These are phyloP conservation scores for Pyralis farinalis DNA, from an alignment of 2,888 invertebrate species.

Conservation along the genomic window DNA sequence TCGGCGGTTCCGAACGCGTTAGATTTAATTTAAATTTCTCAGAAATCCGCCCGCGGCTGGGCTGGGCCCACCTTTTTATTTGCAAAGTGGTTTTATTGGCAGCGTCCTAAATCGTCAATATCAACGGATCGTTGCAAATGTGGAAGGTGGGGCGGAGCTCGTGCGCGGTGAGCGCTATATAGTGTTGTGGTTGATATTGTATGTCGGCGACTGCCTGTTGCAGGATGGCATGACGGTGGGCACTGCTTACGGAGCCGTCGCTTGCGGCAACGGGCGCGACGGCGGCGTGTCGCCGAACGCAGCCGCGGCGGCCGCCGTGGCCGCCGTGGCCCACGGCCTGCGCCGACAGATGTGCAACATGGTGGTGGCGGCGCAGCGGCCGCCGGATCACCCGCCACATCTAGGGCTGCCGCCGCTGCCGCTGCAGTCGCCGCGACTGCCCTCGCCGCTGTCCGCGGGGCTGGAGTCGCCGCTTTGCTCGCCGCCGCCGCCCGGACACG, in stretches of 20 bases:
- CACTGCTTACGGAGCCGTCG: slow-evolving; percentile 80
- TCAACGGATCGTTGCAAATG: slow-evolving; percentile 9
- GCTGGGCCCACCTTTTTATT: slow-evolving; percentile 4
- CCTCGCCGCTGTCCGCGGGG: slow-evolving; percentile 79
- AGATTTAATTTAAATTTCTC: slow-evolving; percentile 16
- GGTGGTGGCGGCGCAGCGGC: slow-evolving; percentile 82
- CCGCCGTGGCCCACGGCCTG: slow-evolving; percentile 91
- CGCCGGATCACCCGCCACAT: slow-evolving; percentile 71
- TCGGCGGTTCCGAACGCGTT: slow-evolving; percentile 21
- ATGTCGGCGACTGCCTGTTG: slow-evolving; percentile 45
- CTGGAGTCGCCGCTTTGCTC: slow-evolving; percentile 83
- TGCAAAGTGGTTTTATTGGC: slow-evolving; percentile 5
- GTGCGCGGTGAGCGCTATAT: neutral
- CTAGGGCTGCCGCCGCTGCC: slow-evolving; percentile 64
- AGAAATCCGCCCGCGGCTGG: slow-evolving; percentile 1
- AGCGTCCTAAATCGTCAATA: neutral
- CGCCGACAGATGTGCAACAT: slow-evolving; percentile 93
- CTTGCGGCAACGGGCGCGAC: slow-evolving; percentile 79
- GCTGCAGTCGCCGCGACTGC: slow-evolving; percentile 68
- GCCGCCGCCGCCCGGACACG: slow-evolving; percentile 83
- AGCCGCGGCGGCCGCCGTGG: slow-evolving; percentile 91
- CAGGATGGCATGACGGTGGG: slow-evolving; percentile 83
- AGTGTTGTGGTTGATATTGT: slow-evolving; percentile 13
- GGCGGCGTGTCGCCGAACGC: slow-evolving; percentile 81
- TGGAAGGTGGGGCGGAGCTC: slow-evolving; percentile 2